A percentile compares a stretch with the other conserved stretches of the same genome.
Evolutionary conservation across 2,113 vertebrate species (phyloP).

Genomic region (Rissa tridactyla): DNA sequence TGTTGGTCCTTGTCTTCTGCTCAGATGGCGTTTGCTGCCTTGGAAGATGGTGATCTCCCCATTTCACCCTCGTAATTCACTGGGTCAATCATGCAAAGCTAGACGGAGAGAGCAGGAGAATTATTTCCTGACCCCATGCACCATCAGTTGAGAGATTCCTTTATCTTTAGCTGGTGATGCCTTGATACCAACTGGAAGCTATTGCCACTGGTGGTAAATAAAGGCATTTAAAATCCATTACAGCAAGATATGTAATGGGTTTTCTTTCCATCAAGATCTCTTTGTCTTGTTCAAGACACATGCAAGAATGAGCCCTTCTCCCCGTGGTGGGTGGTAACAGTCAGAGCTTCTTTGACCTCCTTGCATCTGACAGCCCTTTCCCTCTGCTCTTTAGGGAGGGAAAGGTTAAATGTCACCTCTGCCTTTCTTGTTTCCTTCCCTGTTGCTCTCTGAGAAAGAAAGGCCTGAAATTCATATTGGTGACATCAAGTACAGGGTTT

Average conservation of each 20-base stretch:
- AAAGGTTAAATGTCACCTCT: constrained; percentile 37
- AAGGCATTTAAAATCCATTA: not conserved
- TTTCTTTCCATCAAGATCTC: not conserved
- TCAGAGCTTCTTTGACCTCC: not conserved
- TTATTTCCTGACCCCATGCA: not conserved
- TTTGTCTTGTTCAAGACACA: not conserved
- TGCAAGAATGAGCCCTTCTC: not conserved
- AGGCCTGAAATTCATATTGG: not conserved
- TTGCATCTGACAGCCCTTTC: constrained; percentile 5
- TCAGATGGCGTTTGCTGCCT: not conserved
- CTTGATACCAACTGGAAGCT: not conserved
- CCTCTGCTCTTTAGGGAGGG: constrained; percentile 17
- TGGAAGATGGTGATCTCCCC: not conserved
- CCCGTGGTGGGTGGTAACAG: not conserved
- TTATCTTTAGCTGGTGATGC: not conserved
- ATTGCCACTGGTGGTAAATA: not conserved
- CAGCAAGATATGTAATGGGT: not conserved
- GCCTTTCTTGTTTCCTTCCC: constrained; percentile 24
- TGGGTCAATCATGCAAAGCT: not conserved
- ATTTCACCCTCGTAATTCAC: not conserved
- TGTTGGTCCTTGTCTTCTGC: not conserved
- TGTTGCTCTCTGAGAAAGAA: constrained; percentile 15
- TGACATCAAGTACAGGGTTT: not conserved
- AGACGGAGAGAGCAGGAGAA: not conserved
- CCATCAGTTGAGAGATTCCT: not conserved